Conservation (phyloP, 2,113 vertebrate species). For the Urocynchramus pylzowi region DNA sequence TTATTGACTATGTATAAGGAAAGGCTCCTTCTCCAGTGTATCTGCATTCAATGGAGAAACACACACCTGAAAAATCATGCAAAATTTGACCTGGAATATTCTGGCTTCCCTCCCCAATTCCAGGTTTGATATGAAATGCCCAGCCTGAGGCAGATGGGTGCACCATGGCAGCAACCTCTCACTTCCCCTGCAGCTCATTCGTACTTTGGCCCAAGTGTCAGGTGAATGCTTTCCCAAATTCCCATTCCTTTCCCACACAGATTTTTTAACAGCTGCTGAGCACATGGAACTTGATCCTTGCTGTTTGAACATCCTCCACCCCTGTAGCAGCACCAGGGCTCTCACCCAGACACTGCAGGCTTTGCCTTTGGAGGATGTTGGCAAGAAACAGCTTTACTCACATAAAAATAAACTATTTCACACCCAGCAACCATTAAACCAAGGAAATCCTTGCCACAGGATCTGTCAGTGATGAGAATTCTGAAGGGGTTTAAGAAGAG, state of each 20-base stretch:
- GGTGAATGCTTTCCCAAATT: not conserved
- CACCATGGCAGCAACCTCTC: fast-evolving
- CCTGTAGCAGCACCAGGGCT: fast-evolving
- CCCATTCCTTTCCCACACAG: not conserved
- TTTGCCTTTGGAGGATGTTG: fast-evolving
- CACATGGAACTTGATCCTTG: fast-evolving
- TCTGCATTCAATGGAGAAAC: not conserved
- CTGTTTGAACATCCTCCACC: not conserved
- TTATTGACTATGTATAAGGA: not conserved
- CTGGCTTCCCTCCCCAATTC: not conserved
- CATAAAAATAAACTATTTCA: not conserved
- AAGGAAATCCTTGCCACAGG: not conserved
- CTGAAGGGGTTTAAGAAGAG: not conserved
- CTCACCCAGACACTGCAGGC: not conserved
- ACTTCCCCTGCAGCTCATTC: not conserved
- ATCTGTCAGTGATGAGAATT: not conserved
- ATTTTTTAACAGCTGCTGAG: not conserved
- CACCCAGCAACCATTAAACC: not conserved
- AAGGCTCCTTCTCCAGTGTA: not conserved
- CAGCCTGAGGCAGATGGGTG: not conserved
- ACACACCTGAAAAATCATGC: not conserved
- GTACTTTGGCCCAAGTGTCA: not conserved
- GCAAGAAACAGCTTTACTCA: not conserved
- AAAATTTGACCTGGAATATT: not conserved
- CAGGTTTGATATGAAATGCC: not conserved